Conservation (phyloP, 2,888 invertebrate genomes). For the Schizaphis graminum region DNA sequence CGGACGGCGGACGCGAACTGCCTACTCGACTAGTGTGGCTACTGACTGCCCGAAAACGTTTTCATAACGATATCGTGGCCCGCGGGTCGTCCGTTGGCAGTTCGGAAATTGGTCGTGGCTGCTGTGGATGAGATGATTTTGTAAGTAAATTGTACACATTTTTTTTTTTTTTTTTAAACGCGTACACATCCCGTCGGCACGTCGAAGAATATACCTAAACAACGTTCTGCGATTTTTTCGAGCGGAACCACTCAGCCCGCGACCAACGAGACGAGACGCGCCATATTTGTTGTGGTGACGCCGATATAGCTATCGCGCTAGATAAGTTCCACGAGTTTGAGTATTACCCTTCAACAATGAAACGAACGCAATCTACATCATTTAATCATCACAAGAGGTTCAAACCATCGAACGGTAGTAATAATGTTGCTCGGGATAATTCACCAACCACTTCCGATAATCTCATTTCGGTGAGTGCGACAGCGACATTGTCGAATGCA, state of each 20-base stretch:
- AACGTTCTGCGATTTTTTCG: too few relatives aligned
- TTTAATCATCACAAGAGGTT: not conserved
- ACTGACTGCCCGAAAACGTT: not conserved
- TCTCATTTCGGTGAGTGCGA: not conserved
- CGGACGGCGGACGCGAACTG: not conserved
- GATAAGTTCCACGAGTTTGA: not conserved
- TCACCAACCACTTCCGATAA: not conserved
- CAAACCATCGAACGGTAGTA: not conserved
- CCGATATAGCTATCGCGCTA: not conserved
- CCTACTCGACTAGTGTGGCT: not conserved
- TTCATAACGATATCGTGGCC: not conserved
- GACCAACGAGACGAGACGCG: not conserved
- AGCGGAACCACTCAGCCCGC: too few relatives aligned
- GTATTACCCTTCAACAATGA: not conserved
- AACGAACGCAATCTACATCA: not conserved
- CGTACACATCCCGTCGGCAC: too few relatives aligned
- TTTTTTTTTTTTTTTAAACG: not conserved
- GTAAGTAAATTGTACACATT: not conserved
- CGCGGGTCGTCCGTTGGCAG: not conserved
- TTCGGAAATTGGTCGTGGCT: not conserved
- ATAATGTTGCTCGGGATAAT: not conserved
- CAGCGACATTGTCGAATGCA: not conserved
- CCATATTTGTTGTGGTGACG: not conserved
- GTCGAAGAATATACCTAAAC: not conserved
- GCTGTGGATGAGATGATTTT: not conserved